Percentiles rank a stretch among this genome's conserved stretches.
Conservation (phyloP, 1,140 invertebrate species). For the Dryas iulia region DNA sequence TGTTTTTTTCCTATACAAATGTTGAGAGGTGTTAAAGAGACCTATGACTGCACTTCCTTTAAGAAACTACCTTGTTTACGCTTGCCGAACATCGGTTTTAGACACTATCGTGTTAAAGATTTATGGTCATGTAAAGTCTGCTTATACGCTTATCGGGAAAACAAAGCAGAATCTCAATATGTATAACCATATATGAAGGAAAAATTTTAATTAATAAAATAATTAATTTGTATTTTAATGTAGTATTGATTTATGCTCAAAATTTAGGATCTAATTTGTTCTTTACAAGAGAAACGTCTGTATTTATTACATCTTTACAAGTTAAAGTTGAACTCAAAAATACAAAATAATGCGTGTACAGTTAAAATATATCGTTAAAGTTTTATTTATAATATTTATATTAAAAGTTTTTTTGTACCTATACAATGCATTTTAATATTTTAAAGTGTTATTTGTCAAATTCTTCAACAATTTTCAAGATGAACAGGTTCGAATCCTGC, state of each 20-base stretch:
- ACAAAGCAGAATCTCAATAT: neutral
- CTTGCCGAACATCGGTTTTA: slow-evolving; percentile 2
- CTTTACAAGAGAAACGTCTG: too few relatives aligned
- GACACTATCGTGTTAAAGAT: slow-evolving; percentile 2
- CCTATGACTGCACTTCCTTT: slow-evolving; percentile 7
- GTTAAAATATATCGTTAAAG: too few relatives aligned
- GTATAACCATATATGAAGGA: neutral
- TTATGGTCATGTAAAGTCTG: slow-evolving; percentile 1
- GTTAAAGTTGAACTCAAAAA: too few relatives aligned
- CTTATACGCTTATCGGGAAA: neutral
- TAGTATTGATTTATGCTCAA: neutral
- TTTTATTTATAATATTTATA: too few relatives aligned
- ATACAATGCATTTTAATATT: too few relatives aligned
- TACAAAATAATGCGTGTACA: too few relatives aligned
- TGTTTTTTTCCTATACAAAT: slow-evolving; percentile 3
- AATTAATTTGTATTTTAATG: neutral
- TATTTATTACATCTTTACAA: too few relatives aligned
- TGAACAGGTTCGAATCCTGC: too few relatives aligned
- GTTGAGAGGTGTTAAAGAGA: slow-evolving; percentile 6
- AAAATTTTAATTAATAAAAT: neutral
- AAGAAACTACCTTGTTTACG: slow-evolving; percentile 7
- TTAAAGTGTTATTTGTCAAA: too few relatives aligned
- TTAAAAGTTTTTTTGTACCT: too few relatives aligned
- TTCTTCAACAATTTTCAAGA: too few relatives aligned
- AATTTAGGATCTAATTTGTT: too few relatives aligned